Base-by-base conservation (phyloP, 2,888 invertebrate genomes). In the Saturnia japonica region DNA sequence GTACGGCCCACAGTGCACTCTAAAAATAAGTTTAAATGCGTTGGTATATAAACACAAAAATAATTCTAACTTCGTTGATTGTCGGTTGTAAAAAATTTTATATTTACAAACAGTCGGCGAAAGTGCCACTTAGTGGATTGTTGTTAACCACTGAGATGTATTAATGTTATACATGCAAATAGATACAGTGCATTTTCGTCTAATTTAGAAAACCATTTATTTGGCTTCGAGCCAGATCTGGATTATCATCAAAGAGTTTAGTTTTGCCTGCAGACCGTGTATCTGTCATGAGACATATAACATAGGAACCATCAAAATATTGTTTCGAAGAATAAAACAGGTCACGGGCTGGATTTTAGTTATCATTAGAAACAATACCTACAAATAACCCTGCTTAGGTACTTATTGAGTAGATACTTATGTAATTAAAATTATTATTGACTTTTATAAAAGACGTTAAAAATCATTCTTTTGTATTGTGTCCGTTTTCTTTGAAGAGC, bases 181-280 rank as follows among this genome's bases (percentile, higher is more conserved):
- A 83, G 79, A 82, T 80, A 84, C 77, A 77, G 75, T 85, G 82
- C 82, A 85, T 81, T 86, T 88, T 83, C 79, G 75, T 83, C 78
- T 80, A 83, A 85, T 82, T 85, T 80, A 80, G 81, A 79, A 79
- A 76, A 76, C 73, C 74, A 76, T 78, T 77, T 73, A 73, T 72
- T 82, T 87, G 88, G 87, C 86, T 62, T 0, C 28, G 8, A 40
- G 82, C 87, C 88, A 88, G 80, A 73, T 76, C 77, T 74, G 78
- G 78, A 78, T 80, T 79, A 82, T 81, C 83, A 80, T 83, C 83
- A 83, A 83, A 83, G 80, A 81, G 72, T 78, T 77, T 74, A 76
- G 74, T 82, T 80, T 81, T 75, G 76, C 67, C 70, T 70, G 67
- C 67, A 25, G 42, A 66, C 19, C 54, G 67, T 54, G 51, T 40